phyloP scores from a whole-genome alignment of 2,113 vertebrate genomes.

The Corythornis cristatus region DNA sequence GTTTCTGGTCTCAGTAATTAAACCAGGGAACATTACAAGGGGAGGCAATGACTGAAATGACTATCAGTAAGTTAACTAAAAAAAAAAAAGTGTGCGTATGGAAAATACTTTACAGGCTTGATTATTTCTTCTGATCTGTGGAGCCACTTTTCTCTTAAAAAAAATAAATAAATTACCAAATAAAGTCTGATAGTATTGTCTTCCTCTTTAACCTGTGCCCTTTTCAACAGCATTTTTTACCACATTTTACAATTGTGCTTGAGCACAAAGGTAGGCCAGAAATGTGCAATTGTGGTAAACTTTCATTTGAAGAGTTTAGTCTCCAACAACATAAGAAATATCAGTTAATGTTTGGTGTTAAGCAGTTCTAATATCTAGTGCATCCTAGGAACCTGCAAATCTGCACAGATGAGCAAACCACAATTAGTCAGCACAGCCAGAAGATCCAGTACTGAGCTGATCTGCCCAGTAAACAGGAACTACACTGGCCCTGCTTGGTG shows the following conservation, averaged over 20 bases:
- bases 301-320: not conserved
- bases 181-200: not conserved
- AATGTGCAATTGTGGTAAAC: not conserved
- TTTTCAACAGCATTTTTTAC: not conserved
- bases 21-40: conserved; percentile 1
- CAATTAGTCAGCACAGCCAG: not conserved
- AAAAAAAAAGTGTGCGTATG: not conserved
- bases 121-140: not conserved
- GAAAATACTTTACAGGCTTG: not conserved
- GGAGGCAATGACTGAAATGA: not conserved
- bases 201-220: not conserved
- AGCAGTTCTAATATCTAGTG: not conserved
- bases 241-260: not conserved
- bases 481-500: not conserved
- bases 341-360: not conserved
- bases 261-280: not conserved
- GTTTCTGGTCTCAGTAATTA: conserved; percentile 43
- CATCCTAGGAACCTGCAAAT: not conserved
- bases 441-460: not conserved
- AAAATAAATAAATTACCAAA: not conserved
- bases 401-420: not conserved
- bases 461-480: not conserved
- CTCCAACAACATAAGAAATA: not conserved
- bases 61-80: not conserved
- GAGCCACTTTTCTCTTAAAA: not conserved